Evolutionary conservation across 2,797 vertebrate species (phyloP).

Genomic region (Amblyraja radiata): DNA sequence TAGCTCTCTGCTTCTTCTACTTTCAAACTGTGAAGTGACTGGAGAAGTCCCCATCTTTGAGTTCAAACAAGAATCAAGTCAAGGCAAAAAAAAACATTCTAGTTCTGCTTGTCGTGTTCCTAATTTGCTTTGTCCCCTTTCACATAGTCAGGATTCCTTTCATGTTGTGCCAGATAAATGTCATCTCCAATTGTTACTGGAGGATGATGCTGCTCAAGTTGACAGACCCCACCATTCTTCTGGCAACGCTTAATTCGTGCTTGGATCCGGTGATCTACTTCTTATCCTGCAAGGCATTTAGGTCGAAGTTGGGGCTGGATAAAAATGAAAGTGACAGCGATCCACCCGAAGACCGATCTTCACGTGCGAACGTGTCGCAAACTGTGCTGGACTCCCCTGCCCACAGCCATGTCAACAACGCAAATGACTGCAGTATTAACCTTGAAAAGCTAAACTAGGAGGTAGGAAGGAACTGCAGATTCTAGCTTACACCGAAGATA

Average conservation of each 20-base stretch:
- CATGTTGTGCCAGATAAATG: conserved; percentile 9
- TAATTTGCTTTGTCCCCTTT: conserved; percentile 61
- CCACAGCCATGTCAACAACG: not conserved
- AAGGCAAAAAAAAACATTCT: conserved; percentile 55
- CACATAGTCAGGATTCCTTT: conserved; percentile 57
- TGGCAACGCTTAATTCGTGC: not conserved
- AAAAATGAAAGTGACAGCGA: not conserved
- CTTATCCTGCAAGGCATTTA: not conserved
- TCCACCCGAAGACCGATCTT: not conserved
- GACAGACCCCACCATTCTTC: not conserved
- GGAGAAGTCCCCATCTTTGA: conserved; percentile 36
- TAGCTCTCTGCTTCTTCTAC: conserved; percentile 49
- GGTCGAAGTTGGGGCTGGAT: not conserved
- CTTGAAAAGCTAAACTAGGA: not conserved
- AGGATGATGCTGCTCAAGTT: not conserved
- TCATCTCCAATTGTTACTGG: not conserved
- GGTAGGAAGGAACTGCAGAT: no score
- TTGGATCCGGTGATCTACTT: conserved; percentile 34
- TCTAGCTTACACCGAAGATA: no score
- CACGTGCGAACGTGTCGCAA: not conserved
- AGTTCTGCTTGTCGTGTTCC: conserved; percentile 57
- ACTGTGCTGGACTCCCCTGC: not conserved
- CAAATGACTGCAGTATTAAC: not conserved
- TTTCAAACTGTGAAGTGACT: conserved; percentile 47
- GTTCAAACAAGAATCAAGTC: conserved; percentile 44